Evolutionary conservation across 2,888 invertebrate species (phyloP).

Genomic region (Rugalucina vietnamica): DNA sequence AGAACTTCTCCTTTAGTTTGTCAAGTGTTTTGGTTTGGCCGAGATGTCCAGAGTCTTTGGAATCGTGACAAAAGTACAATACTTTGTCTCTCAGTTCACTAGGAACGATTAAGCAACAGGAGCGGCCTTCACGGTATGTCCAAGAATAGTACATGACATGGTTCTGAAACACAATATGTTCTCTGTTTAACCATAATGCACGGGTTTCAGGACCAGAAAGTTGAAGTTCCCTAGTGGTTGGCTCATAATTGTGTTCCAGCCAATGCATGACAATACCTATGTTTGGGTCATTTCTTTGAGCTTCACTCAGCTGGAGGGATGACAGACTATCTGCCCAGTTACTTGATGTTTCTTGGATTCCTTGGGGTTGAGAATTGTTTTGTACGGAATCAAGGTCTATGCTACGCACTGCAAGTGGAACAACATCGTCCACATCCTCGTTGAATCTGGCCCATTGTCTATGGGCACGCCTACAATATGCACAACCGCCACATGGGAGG

Average conservation of each 20-base stretch:
- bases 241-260: background rate
- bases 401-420: too few relatives aligned
- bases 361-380: too few relatives aligned
- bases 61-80: background rate
- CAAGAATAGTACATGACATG: background rate
- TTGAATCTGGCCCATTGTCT: background rate
- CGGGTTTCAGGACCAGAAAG: conserved; percentile 1
- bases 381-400: too few relatives aligned
- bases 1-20: too few relatives aligned
- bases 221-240: background rate
- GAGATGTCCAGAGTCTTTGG: background rate
- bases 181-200: background rate
- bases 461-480: conserved; percentile 6
- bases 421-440: background rate
- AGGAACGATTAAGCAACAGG: background rate
- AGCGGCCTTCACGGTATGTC: background rate
- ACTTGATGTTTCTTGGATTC: too few relatives aligned
- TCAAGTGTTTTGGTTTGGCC: too few relatives aligned
- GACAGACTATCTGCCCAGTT: background rate
- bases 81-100: background rate
- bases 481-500: conserved; percentile 35
- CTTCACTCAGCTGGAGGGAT: background rate
- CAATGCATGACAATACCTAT: background rate
- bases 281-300: background rate
- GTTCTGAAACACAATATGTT: background rate